Evolutionary conservation across 1,140 invertebrate species (phyloP).

Genomic region (Cyclargus thomasi): DNA sequence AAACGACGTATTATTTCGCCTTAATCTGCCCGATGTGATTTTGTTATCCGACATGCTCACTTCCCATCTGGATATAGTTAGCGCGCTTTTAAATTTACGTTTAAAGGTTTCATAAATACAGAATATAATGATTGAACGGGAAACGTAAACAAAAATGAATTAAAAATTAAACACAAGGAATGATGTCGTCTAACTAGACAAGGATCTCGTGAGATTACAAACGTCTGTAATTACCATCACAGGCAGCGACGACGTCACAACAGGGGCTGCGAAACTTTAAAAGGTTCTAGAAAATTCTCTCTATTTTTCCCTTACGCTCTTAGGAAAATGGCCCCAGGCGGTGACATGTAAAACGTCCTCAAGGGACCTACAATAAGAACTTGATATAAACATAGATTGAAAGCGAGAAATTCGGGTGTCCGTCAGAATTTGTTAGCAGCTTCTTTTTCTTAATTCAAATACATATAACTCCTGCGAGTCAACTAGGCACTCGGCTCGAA

Average conservation of each 20-base stretch:
- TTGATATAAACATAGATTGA: conserved; percentile 1
- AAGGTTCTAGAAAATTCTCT: conserved; percentile 9
- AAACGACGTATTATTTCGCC: background rate
- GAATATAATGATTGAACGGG: too few relatives aligned
- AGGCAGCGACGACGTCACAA: background rate
- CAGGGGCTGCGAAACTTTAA: conserved; percentile 8
- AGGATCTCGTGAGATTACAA: too few relatives aligned
- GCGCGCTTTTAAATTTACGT: too few relatives aligned
- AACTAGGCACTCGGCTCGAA: too few relatives aligned
- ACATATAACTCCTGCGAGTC: too few relatives aligned
- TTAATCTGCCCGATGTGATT: background rate
- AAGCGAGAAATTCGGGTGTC: background rate
- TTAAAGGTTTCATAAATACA: too few relatives aligned
- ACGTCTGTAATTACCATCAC: background rate
- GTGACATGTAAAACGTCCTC: conserved; percentile 11
- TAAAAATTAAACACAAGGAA: too few relatives aligned
- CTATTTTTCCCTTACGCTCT: conserved; percentile 6
- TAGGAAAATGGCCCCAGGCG: conserved; percentile 3
- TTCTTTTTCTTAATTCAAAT: background rate
- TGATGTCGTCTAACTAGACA: too few relatives aligned
- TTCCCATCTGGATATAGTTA: too few relatives aligned
- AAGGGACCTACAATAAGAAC: conserved; percentile 2
- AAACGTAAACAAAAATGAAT: too few relatives aligned
- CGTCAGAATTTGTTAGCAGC: background rate
- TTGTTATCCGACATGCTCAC: background rate